phyloP scores from a whole-genome alignment of 92 coral and sea anemone species.

The Actinostola sp. region DNA sequence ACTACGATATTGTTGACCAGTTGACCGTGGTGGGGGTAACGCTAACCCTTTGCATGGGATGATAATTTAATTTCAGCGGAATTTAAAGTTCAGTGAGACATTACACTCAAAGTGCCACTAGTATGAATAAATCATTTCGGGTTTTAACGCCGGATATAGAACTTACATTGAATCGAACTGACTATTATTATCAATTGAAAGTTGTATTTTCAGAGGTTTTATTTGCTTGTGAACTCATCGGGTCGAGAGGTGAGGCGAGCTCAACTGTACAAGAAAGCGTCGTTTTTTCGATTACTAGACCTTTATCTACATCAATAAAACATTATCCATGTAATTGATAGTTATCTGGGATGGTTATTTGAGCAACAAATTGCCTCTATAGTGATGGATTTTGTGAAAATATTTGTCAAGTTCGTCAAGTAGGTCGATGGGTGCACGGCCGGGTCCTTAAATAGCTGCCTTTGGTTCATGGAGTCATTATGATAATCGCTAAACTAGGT shows the following conservation, averaged over 20 bases:
- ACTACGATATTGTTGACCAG: not conserved
- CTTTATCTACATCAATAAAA: no score
- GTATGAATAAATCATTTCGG: no score
- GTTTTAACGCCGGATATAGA: no score
- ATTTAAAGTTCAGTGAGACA: not conserved
- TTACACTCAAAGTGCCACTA: no score
- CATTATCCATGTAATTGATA: not conserved
- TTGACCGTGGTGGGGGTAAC: not conserved
- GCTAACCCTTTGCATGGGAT: not conserved
- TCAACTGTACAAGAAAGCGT: no score
- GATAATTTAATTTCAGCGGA: not conserved
- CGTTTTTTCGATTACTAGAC: no score
- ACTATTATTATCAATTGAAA: no score
- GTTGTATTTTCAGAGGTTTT: no score
- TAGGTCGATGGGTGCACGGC: constrained; percentile 20
- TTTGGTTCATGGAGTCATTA: constrained; percentile 13
- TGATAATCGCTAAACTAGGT: not conserved
- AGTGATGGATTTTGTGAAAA: not conserved
- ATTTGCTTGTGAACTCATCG: no score
- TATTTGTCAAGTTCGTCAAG: not conserved
- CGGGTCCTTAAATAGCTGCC: constrained; percentile 4
- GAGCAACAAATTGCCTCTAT: not conserved
- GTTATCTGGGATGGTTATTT: not conserved
- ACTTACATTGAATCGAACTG: no score
- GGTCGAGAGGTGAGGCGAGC: no score